Base-by-base conservation (phyloP, 2,113 vertebrate genomes). In the Galeopterus variegatus region DNA sequence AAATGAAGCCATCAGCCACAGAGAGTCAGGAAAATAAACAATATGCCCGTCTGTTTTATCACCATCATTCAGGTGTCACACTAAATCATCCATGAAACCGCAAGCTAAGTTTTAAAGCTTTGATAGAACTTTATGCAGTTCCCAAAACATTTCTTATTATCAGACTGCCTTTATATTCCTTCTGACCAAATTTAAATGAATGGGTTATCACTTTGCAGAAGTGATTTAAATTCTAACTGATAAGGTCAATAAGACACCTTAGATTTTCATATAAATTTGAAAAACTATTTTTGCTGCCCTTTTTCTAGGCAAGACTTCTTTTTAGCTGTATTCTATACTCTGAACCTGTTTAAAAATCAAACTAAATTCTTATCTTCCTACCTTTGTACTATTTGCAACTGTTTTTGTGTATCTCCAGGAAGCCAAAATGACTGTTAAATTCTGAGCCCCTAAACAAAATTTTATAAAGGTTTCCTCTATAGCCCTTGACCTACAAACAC, bases 151-250 rank as follows among this genome's bases (percentile, higher is more conserved):
- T 92, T 85, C n/a, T 83, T 85, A 45, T 58, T 88, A 69, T 90
- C 75, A 45, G n/a, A 41, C 17, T 95, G 75, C n/a, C 56, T 73
- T 95, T 90, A 80, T 24, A 33, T 41, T 90, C 64, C 15, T 80
- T 95, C 76, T 96, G 70, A 90, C 26, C 36, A 76, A 94, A 93
- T 52, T 76, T 87, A 91, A 94, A 93, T 92, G 58, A 95, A 80
- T 56, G n/a, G 48, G 36, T 95, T 95, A 94, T 83, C 36, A 48
- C 28, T 94, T 64, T 88, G n/a, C 70, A 92, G 26, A 94, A 92
- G n/a, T 56, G 48, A 94, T 87, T 93, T 95, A 76, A 97, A 96
- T 92, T 90, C 80, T 94, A 81, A 86, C 64, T 54, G 58, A 95
- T 77, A 87, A 90, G 54, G 52, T 28, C 58, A 73, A 58, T 83